Base-by-base conservation (phyloP, 2,888 invertebrate genomes). In the Chrysodeixis includens region DNA sequence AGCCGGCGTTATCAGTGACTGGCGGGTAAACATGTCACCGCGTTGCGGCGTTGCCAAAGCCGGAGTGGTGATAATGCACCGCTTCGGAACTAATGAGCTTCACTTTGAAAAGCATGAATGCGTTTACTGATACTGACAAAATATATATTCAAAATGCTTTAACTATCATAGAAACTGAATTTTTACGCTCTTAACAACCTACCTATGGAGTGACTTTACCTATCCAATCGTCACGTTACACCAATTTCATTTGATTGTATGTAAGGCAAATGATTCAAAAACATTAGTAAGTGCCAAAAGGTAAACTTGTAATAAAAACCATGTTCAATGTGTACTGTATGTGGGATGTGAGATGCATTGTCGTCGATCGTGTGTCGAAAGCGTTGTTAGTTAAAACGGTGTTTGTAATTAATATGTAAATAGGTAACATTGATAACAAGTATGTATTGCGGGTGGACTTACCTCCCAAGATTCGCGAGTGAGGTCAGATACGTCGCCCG, bases 381-480 rank as follows among this genome's bases (percentile, higher is more conserved):
- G 82, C 67, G 77, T 86, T 85, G 84, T 89, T 86, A 89, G 81
- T 84, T 72, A 83, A 86, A 86, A 84, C 67, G 56, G 86, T 86
- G 86, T 88, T 78, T 67, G 77, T 78, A 68, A 68, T 67, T 64
- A 71, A 30, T 61, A 71, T 74, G 65, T 64, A 66, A n/a, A 66
- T 58, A 62, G 73, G 66, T 60, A 57, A 60, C 55, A 20, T 55
- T 55, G 8, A 70, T 61, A 61, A 55, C 30, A 30, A 20, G 53
- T 67, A 58, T 54, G 58, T 51, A n/a, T 51, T 18, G 40, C 40
- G 20, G 35, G 67, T 53, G 2, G 46, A 96, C 97, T 96, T 94
- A 98, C 98, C 98, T 98, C 98, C 98, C 98, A 98, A 72, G 98
- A 98, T 91, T 98, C 98, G 87, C 98, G 96, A 62, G 98, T 98